phyloP scores from a whole-genome alignment of 2,888 invertebrate genomes.

The Tillus elongatus region DNA sequence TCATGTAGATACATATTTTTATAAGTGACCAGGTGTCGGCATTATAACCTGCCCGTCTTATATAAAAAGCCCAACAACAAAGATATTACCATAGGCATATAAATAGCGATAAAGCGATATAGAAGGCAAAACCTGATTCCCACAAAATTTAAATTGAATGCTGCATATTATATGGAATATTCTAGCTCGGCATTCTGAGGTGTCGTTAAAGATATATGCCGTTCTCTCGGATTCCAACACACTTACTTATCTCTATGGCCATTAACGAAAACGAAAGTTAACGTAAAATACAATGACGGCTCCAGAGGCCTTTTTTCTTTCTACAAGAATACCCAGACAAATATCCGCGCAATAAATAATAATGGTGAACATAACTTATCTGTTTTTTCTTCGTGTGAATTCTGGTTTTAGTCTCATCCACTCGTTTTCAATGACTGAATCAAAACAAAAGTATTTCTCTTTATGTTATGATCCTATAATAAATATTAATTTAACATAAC shows the following conservation, averaged over 20 bases:
- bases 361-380: not conserved
- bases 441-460: no score
- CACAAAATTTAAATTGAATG: conserved; percentile 40
- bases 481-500: no score
- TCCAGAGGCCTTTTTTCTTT: not conserved
- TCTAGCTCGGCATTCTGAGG: conserved; percentile 36
- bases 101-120: conserved; percentile 37
- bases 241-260: conserved; percentile 33
- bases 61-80: conserved; percentile 24
- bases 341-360: not conserved
- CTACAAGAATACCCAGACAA: not conserved
- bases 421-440: no score
- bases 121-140: conserved; percentile 35
- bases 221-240: conserved; percentile 32
- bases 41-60: not conserved
- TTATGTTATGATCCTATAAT: no score
- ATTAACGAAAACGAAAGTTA: conserved; percentile 36
- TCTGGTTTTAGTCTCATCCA: no score
- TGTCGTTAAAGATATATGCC: conserved; percentile 37
- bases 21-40: no score
- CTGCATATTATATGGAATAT: conserved; percentile 39
- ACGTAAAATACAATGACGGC: conserved; percentile 28
- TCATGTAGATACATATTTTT: no score
- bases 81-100: conserved; percentile 37
- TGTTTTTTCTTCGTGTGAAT: no score